Conservation (phyloP, 2,113 vertebrate species). For the Puffinus mauretanicus region DNA sequence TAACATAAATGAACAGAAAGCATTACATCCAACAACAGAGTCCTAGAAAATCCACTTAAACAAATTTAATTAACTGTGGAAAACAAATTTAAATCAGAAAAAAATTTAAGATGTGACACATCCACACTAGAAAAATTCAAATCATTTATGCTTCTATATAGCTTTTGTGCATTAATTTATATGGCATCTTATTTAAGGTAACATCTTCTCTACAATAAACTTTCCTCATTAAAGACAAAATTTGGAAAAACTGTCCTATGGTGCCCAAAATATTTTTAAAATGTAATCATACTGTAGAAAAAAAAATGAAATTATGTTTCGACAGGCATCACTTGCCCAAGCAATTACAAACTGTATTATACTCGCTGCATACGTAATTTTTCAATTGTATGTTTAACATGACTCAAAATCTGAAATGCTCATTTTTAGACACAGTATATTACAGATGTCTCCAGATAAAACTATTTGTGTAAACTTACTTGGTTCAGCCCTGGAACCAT, state of each 20-base stretch:
- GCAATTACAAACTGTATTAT: background rate
- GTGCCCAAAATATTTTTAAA: background rate
- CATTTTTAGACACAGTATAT: background rate
- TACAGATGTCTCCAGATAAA: background rate
- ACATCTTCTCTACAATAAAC: background rate
- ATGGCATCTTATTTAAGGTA: background rate
- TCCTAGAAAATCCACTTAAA: background rate
- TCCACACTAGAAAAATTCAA: background rate
- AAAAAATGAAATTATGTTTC: background rate
- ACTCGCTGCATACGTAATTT: background rate
- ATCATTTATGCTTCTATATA: background rate
- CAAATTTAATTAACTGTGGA: background rate
- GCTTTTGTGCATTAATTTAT: background rate
- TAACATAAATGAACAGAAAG: background rate
- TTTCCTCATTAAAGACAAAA: background rate
- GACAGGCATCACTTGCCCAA: background rate
- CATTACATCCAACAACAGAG: background rate
- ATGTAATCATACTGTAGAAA: background rate
- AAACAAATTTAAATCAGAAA: background rate
- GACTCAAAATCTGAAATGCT: background rate
- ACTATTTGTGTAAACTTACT: slow-evolving; percentile 75
- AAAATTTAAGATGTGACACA: background rate
- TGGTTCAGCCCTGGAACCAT: slow-evolving; percentile 86
- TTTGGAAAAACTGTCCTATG: background rate
- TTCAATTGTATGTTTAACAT: background rate